Conservation (phyloP, 2,113 vertebrate genomes). For the Pagrus major region DNA sequence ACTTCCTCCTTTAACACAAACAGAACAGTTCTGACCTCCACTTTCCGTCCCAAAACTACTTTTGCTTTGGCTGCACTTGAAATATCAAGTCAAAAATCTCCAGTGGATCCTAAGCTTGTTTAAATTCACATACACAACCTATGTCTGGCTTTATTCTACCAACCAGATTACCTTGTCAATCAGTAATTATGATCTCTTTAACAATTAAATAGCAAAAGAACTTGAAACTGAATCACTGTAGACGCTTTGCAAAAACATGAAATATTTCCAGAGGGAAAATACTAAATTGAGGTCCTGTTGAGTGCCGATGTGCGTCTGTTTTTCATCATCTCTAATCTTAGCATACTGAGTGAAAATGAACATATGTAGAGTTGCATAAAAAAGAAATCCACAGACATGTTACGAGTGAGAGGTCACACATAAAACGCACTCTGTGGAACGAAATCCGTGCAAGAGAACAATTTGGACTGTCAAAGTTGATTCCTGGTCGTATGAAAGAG, state of each 20-base stretch:
- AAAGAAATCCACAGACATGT: conserved; percentile 1
- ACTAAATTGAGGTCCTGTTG: conserved; percentile 20
- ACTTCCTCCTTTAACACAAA: conserved; percentile 21
- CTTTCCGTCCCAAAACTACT: background rate
- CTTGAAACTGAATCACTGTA: background rate
- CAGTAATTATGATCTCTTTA: conserved; percentile 18
- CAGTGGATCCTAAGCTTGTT: conserved; percentile 7
- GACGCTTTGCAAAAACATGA: too few relatives aligned
- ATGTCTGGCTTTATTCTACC: background rate
- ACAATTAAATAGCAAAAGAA: conserved; percentile 10
- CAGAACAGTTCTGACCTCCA: conserved; percentile 3
- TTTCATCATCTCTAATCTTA: conserved; percentile 54
- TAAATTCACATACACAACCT: conserved; percentile 7
- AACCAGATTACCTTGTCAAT: conserved; percentile 17
- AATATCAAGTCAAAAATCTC: conserved; percentile 21
- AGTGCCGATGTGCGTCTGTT: conserved; percentile 51
- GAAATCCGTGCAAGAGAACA: conserved; percentile 63
- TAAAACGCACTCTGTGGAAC: conserved; percentile 48
- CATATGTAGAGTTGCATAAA: conserved; percentile 3
- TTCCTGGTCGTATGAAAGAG: conserved; percentile 59
- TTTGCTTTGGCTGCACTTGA: conserved; percentile 11
- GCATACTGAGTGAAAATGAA: conserved; percentile 35
- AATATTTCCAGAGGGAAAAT: too few relatives aligned
- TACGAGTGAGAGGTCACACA: conserved; percentile 4
- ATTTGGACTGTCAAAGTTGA: conserved; percentile 64